phyloP scores from a whole-genome alignment of 2,888 invertebrate genomes.

The Didymodactylos carnosus region DNA sequence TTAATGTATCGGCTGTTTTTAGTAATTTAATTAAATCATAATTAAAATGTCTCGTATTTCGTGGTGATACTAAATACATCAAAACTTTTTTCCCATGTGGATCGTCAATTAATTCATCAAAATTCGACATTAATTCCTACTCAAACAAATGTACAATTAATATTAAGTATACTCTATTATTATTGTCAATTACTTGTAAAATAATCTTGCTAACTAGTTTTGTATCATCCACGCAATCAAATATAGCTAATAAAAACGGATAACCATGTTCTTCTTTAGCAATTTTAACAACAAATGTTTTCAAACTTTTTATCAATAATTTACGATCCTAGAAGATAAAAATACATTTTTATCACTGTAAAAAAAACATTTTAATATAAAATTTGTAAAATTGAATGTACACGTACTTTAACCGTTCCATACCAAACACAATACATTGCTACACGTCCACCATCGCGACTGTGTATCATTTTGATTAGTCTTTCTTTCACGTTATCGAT shows the following conservation, averaged over 20 bases:
- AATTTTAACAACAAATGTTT: slow-evolving; percentile 57
- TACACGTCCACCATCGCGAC: slow-evolving; percentile 58
- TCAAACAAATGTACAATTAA: not conserved
- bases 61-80: slow-evolving; percentile 64
- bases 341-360: not conserved
- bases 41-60: slow-evolving; percentile 59
- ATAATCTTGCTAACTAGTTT: slow-evolving; percentile 60
- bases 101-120: slow-evolving; percentile 50
- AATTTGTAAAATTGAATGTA: not conserved
- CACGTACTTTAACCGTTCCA: slow-evolving; percentile 41
- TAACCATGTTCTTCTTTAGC: slow-evolving; percentile 71
- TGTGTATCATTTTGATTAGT: slow-evolving; percentile 49
- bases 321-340: slow-evolving; percentile 40
- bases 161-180: not conserved
- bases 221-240: slow-evolving; percentile 74
- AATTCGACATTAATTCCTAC: slow-evolving; percentile 45
- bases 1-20: slow-evolving; percentile 51
- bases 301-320: slow-evolving; percentile 62
- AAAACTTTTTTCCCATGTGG: slow-evolving; percentile 68
- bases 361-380: not conserved
- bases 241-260: slow-evolving; percentile 55
- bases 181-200: slow-evolving; percentile 26
- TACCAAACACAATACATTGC: slow-evolving; percentile 70
- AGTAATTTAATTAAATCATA: slow-evolving; percentile 55
- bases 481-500: slow-evolving; percentile 51